phyloP scores from a whole-genome alignment of 2,797 vertebrate genomes.

The Cichlasoma orientale region DNA sequence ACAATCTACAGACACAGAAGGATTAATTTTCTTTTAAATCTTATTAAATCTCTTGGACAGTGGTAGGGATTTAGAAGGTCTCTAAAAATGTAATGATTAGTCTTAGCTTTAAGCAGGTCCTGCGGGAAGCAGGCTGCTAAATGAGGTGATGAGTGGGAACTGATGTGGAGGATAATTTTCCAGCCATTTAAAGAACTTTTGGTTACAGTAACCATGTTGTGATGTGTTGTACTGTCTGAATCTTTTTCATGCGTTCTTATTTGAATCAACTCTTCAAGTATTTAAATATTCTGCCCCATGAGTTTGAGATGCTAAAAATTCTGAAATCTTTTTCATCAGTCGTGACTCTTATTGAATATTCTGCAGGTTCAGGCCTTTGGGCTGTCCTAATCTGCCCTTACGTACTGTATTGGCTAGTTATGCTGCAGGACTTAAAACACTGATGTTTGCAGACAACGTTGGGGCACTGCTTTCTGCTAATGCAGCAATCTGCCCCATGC shows the following conservation, averaged over 20 bases:
- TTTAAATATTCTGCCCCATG: slow-evolving; percentile 22
- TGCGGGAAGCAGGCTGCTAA: slow-evolving; percentile 6
- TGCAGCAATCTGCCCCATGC: slow-evolving; percentile 75
- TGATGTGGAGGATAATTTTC: slow-evolving; percentile 31
- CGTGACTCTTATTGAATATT: slow-evolving; percentile 54
- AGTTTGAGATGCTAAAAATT: slow-evolving; percentile 15
- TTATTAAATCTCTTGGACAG: slow-evolving; percentile 21
- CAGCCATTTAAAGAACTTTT: slow-evolving; percentile 10
- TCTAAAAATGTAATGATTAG: slow-evolving; percentile 23
- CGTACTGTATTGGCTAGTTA: slow-evolving; percentile 56
- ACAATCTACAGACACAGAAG: neutral
- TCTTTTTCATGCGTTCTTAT: neutral
- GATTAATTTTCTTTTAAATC: slow-evolving; percentile 11
- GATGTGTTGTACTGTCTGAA: neutral
- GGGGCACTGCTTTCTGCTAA: slow-evolving; percentile 71
- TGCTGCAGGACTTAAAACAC: slow-evolving; percentile 75
- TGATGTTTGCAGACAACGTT: slow-evolving; percentile 79
- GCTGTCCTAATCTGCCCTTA: slow-evolving; percentile 47
- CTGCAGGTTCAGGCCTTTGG: slow-evolving; percentile 50
- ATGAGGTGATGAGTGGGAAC: slow-evolving; percentile 27
- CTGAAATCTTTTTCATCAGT: slow-evolving; percentile 43
- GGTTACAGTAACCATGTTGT: neutral
- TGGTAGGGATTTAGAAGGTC: slow-evolving; percentile 20
- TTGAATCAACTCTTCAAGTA: slow-evolving; percentile 1
- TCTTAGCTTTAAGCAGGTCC: slow-evolving; percentile 9